These are phyloP conservation scores for Acanthaster planci DNA, from an alignment of 35 echinoderm and acorn worm species.

Conservation along the genomic window DNA sequence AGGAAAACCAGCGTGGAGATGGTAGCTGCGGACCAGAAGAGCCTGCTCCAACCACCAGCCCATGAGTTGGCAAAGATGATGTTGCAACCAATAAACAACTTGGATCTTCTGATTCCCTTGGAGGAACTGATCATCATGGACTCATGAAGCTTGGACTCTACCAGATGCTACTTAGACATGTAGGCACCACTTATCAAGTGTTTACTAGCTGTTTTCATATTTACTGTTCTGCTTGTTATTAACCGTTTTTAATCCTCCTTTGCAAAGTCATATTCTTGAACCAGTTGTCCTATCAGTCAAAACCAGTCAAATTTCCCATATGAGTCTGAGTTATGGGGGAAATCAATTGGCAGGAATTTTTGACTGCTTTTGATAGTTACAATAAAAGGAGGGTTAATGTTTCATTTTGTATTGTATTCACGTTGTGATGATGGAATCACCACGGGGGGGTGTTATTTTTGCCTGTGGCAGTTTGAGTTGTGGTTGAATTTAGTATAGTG, in stretches of 20 bases:
- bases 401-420: background rate
- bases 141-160: background rate
- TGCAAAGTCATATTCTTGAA: no score
- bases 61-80: conserved; percentile 28
- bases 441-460: background rate
- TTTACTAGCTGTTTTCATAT: background rate
- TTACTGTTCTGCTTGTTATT: background rate
- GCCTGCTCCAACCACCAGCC: background rate
- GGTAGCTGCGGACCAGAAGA: conserved; percentile 14
- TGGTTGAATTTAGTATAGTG: no score
- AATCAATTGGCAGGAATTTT: no score
- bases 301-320: no score
- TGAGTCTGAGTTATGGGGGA: rapidly evolving
- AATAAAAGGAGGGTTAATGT: no score
- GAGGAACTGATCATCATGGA: background rate
- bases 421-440: background rate
- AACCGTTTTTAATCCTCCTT: no score
- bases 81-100: conserved; percentile 45
- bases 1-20: conserved; percentile 38
- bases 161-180: background rate
- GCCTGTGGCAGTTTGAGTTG: no score
- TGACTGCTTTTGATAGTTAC: no score
- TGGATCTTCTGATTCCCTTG: conserved; percentile 35
- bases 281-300: no score
- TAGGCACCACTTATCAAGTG: background rate